A percentile compares a stretch with the other conserved stretches of the same genome.
phyloP scores from a whole-genome alignment of 2,113 vertebrate genomes.

The Naja naja region DNA sequence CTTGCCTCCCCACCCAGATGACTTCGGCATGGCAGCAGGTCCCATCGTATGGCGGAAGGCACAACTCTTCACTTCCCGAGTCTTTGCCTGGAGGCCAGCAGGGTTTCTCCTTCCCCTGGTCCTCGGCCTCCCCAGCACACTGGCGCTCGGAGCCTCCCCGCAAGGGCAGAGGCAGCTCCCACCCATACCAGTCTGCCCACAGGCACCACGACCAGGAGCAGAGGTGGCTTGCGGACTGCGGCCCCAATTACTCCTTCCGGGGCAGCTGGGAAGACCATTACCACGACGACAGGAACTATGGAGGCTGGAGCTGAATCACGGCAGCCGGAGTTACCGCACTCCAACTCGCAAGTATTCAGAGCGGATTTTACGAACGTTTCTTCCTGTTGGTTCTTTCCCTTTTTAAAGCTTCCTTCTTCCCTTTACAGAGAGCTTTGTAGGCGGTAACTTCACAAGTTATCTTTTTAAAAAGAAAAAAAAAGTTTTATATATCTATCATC shows the following conservation, averaged over 20 bases:
- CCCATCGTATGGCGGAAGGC: slow-evolving; percentile 63
- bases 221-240: slow-evolving; percentile 47
- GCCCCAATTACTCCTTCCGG: slow-evolving; percentile 59
- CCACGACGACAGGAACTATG: slow-evolving; percentile 68
- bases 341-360: slow-evolving; percentile 23
- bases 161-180: slow-evolving; percentile 62
- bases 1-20: slow-evolving; percentile 66
- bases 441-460: slow-evolving; percentile 25
- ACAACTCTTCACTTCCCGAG: slow-evolving; percentile 53
- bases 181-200: slow-evolving; percentile 65
- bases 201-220: slow-evolving; percentile 66
- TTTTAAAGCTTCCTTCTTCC: neutral
- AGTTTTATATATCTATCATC: slow-evolving; percentile 19
- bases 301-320: slow-evolving; percentile 72
- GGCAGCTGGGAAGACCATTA: slow-evolving; percentile 63
- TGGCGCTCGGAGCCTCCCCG: slow-evolving; percentile 70
- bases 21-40: slow-evolving; percentile 73
- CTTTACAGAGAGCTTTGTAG: neutral
- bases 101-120: slow-evolving; percentile 33
- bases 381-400: neutral
- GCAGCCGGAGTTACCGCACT: slow-evolving; percentile 64
- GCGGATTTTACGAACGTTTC: neutral
- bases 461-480: neutral
- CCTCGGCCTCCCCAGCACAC: neutral
- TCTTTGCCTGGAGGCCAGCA: slow-evolving; percentile 49